These are phyloP conservation scores for Cyrtorhinus lividipennis DNA, from an alignment of 1,140 invertebrate genomes.

Conservation along the genomic window DNA sequence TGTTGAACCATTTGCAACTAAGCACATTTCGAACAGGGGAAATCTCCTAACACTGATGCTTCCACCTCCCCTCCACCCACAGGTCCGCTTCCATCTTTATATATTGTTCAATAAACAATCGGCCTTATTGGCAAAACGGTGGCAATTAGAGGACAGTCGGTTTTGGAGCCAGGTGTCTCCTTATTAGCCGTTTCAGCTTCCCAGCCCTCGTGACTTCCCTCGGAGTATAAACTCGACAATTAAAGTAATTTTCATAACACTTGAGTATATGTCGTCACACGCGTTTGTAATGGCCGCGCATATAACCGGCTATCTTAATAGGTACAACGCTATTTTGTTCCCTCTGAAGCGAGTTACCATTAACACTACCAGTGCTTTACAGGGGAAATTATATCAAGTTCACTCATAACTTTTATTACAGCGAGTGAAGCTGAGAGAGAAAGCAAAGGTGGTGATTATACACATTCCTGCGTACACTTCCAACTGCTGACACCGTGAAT, in stretches of 20 bases:
- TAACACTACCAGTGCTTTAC: not conserved
- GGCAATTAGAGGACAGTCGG: slow-evolving; percentile 6
- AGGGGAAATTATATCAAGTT: not conserved
- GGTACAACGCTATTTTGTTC: not conserved
- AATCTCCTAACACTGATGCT: not conserved
- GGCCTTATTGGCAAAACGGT: slow-evolving; percentile 8
- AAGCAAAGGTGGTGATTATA: no score
- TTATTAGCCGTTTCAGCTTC: not conserved
- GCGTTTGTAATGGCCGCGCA: not conserved
- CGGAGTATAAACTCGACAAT: not conserved
- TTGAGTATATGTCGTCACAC: not conserved
- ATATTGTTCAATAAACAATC: slow-evolving; percentile 7
- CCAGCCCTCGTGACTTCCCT: not conserved
- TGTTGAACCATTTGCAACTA: slow-evolving; percentile 9
- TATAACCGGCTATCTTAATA: not conserved
- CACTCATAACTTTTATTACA: not conserved
- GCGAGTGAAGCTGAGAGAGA: not conserved
- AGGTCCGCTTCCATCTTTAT: not conserved
- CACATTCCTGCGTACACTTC: no score
- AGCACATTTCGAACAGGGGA: not conserved
- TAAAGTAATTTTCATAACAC: slow-evolving; percentile 10
- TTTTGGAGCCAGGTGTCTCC: slow-evolving; percentile 9
- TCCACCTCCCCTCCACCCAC: not conserved
- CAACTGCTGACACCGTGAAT: no score
- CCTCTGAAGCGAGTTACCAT: not conserved